A percentile compares a stretch with the other conserved stretches of the same genome.
Conservation (phyloP, 2,113 vertebrate species). For the Typhlomys cinereus region DNA sequence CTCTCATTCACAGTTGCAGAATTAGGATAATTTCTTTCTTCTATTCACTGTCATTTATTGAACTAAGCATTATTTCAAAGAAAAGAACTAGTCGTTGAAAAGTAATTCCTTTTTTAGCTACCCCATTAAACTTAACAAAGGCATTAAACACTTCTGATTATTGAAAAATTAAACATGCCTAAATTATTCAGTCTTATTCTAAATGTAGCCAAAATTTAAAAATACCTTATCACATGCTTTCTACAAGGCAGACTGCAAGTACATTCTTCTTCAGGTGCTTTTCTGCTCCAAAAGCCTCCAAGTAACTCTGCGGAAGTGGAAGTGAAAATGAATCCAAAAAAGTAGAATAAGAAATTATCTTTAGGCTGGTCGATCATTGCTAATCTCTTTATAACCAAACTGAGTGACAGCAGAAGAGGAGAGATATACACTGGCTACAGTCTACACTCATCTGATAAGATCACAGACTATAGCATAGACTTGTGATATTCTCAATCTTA, state of each 20-base stretch:
- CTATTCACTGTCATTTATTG: conserved; percentile 66
- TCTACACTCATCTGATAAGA: background rate
- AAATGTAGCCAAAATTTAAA: conserved; percentile 44
- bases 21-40: conserved; percentile 53
- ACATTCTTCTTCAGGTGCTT: conserved; percentile 16
- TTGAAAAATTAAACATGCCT: conserved; percentile 61
- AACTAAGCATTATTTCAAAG: conserved; percentile 62
- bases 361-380: background rate
- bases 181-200: conserved; percentile 50
- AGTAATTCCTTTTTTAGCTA: conserved; percentile 64
- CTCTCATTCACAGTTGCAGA: conserved; percentile 52
- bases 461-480: background rate
- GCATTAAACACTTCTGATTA: conserved; percentile 63
- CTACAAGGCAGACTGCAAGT: conserved; percentile 32
- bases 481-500: background rate
- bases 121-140: conserved; percentile 58
- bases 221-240: conserved; percentile 37
- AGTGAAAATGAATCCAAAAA: conserved; percentile 33
- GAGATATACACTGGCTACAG: background rate
- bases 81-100: conserved; percentile 57
- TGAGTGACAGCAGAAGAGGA: background rate
- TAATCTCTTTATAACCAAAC: background rate
- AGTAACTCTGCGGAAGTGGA: background rate
- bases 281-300: background rate
- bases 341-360: conserved; percentile 39